These are phyloP conservation scores for Centropristis striata DNA, from an alignment of 2,113 vertebrate genomes.

Conservation along the genomic window DNA sequence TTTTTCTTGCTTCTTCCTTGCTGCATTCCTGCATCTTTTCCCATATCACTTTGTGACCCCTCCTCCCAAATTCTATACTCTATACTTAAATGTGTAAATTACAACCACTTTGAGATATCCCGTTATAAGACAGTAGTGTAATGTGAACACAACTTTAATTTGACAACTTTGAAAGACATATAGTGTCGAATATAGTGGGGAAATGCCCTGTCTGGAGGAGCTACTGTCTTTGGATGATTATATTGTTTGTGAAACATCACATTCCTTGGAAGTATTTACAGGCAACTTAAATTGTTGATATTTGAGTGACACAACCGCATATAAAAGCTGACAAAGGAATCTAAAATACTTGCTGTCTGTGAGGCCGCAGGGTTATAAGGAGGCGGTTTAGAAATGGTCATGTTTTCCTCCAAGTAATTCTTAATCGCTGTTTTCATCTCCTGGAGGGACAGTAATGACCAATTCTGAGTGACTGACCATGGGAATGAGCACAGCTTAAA, in stretches of 20 bases:
- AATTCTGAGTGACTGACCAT: constrained; percentile 74
- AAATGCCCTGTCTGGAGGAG: too few species aligned
- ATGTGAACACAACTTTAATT: too few species aligned
- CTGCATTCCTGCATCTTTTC: too few species aligned
- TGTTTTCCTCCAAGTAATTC: constrained; percentile 57
- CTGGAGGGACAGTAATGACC: constrained; percentile 65
- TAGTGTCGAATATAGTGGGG: too few species aligned
- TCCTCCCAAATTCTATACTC: too few species aligned
- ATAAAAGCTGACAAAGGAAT: constrained; percentile 12
- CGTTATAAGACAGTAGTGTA: too few species aligned
- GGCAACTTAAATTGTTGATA: background rate
- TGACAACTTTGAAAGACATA: too few species aligned
- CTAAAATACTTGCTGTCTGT: constrained; percentile 20
- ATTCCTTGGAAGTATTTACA: background rate
- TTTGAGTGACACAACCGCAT: background rate
- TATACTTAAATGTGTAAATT: too few species aligned
- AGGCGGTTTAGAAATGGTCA: constrained; percentile 24
- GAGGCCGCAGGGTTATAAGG: constrained; percentile 6
- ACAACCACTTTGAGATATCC: too few species aligned
- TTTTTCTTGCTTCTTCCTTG: too few species aligned
- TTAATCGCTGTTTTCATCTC: constrained; percentile 68
- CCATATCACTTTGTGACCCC: too few species aligned
- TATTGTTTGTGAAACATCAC: background rate
- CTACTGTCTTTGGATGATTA: background rate
- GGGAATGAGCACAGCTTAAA: constrained; percentile 74